These are phyloP conservation scores for Eilema sororculum DNA, from an alignment of 2,888 invertebrate species.

Conservation along the genomic window DNA sequence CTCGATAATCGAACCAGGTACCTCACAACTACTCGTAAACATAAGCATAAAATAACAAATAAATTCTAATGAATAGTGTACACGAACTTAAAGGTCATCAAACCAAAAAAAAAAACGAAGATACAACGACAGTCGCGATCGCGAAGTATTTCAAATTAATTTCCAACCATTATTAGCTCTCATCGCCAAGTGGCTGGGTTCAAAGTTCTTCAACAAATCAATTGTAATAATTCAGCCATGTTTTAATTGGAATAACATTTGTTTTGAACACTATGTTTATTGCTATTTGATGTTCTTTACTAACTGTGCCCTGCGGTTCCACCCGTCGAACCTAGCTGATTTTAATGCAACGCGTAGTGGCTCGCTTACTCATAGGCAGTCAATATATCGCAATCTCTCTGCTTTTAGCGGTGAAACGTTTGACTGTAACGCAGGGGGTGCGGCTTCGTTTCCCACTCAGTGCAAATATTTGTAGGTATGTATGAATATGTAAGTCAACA, in stretches of 20 bases:
- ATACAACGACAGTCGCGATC: not conserved
- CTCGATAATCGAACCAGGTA: no score
- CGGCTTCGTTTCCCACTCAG: no score
- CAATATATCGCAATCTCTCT: no score
- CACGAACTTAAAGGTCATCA: not conserved
- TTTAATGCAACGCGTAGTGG: no score
- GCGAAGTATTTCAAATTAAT: not conserved
- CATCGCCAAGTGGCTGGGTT: not conserved
- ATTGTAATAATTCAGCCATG: conserved; percentile 9
- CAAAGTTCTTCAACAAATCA: conserved; percentile 11
- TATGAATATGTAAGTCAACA: no score
- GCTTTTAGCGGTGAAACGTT: no score
- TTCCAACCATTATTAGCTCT: not conserved
- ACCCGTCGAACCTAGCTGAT: not conserved
- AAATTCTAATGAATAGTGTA: not conserved
- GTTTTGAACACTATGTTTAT: conserved; percentile 13
- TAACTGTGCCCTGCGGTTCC: not conserved
- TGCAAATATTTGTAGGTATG: no score
- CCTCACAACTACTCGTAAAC: not conserved
- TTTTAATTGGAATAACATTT: conserved; percentile 16
- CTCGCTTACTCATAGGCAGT: no score
- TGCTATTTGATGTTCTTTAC: conserved; percentile 7
- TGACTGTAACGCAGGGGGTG: no score
- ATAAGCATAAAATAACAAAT: not conserved
- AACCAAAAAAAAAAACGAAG: not conserved